Evolutionary conservation across 1,140 invertebrate genomes (phyloP), one percentile per base, ranked within the genome.

Genomic region (Leucophenga varia): DNA sequence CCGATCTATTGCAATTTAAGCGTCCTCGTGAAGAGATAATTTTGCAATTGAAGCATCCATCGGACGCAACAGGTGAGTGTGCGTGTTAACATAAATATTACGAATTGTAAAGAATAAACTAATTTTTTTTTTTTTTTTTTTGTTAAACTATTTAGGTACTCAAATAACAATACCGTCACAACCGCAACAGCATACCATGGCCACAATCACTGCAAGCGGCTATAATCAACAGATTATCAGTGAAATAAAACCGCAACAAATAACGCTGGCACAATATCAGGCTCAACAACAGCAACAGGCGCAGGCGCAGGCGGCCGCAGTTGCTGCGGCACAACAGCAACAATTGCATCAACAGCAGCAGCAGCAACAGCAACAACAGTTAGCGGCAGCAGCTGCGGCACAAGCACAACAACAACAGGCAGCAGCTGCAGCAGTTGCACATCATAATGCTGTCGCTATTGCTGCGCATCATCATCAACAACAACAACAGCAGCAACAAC

Each of bases 141-240:
- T 21, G 10, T 17, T 25, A 4, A n/a, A 35, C 12, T 30, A 41
- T 2, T 32, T 17, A 73, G 67, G 55, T 37, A 57, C 64, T 1
- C 69, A 72, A 28, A 72, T 73, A 16, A 63, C 70, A 2, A 67
- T 73, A 52, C 70, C 70, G 43, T 46, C 70, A n/a, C 69, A 69
- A 39, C 50, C 57, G 43, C 64, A 68, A 36, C 69, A 72, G 36
- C 69, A 72, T 40, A 69, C 69, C 9, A 72, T 72, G 57, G 69
- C 69, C 14, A 72, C 69, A 2, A 72, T 72, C n/a, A 72, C 69
- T 2, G 64, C 69, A 4, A 61, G 63, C 14, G 55, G 64, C 31
- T 73, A 72, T 45, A 73, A 72, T 43, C 70, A 73, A 43, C 70
- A 73, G 44, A 73, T 73, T 34, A 73, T 73, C 32, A 72, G 70